phyloP scores from a whole-genome alignment of 2,888 invertebrate species.

The Meliscaeva auricollis region DNA sequence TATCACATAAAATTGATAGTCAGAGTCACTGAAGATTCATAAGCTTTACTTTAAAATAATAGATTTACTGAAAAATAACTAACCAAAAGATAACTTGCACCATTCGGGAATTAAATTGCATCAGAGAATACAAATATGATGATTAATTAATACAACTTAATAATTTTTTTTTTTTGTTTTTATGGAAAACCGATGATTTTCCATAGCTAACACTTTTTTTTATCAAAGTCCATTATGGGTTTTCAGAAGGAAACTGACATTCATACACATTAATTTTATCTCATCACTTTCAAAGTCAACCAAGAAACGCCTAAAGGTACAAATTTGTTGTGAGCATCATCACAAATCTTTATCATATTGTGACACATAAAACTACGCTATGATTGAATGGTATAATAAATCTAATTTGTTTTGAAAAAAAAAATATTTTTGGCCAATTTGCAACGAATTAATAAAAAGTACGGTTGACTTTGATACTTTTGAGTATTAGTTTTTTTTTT shows the following conservation, averaged over 20 bases:
- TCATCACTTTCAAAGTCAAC: conserved; percentile 31
- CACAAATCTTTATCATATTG: conserved; percentile 17
- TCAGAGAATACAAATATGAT: not conserved
- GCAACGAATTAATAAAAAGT: not conserved
- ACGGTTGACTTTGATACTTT: not conserved
- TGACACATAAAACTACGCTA: conserved; percentile 10
- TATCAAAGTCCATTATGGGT: not conserved
- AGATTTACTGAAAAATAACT: not conserved
- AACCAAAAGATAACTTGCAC: not conserved
- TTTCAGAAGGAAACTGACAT: not conserved
- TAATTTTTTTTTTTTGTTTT: not conserved
- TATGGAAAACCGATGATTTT: conserved; percentile 1
- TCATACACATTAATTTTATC: conserved; percentile 10
- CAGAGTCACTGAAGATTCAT: too few relatives aligned
- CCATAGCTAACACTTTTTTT: not conserved
- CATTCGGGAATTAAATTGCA: not conserved
- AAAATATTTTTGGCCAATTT: not conserved
- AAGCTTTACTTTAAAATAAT: too few relatives aligned
- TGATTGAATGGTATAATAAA: conserved; percentile 21
- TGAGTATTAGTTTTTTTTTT: not conserved
- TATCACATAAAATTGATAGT: not conserved
- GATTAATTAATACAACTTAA: not conserved
- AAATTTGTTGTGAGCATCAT: not conserved
- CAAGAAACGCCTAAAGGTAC: not conserved
- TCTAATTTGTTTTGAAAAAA: not conserved